phyloP scores from a whole-genome alignment of 2,888 invertebrate species.

The Melanophora roralis region DNA sequence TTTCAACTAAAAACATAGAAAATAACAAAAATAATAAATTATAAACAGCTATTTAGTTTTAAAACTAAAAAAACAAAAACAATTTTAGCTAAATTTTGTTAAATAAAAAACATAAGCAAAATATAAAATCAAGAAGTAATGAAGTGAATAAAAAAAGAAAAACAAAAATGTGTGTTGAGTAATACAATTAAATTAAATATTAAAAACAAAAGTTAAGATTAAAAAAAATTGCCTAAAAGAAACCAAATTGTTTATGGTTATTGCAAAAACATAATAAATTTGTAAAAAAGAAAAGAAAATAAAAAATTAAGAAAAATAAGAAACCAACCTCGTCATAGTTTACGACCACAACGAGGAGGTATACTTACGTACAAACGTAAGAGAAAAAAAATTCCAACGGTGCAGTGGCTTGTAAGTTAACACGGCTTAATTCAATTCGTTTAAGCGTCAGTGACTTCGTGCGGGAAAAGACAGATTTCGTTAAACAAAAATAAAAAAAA shows the following conservation, averaged over 20 bases:
- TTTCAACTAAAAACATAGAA: neutral
- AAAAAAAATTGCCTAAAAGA: slow-evolving; percentile 12
- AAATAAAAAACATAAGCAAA: neutral
- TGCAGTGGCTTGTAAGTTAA: slow-evolving; percentile 61
- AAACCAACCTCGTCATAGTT: slow-evolving; percentile 57
- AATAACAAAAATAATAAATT: slow-evolving; percentile 30
- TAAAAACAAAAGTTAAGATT: neutral
- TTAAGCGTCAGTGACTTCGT: slow-evolving; percentile 61
- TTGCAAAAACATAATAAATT: slow-evolving; percentile 37
- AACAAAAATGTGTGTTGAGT: slow-evolving; percentile 9
- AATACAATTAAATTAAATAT: neutral
- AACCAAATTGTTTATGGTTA: slow-evolving; percentile 20
- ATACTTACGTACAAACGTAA: slow-evolving; percentile 44
- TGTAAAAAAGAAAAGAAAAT: slow-evolving; percentile 19
- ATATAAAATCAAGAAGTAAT: neutral
- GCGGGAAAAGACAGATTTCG: slow-evolving; percentile 62
- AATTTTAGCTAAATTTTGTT: neutral
- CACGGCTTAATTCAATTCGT: slow-evolving; percentile 61
- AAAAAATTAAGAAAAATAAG: slow-evolving; percentile 16
- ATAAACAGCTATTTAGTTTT: too few species aligned
- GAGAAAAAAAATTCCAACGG: slow-evolving; percentile 55
- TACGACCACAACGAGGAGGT: slow-evolving; percentile 60
- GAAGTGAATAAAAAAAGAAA: neutral
- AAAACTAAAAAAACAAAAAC: slow-evolving; percentile 14
- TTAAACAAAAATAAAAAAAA: slow-evolving; percentile 45